Conservation (phyloP, 2,888 invertebrate genomes). For the Cosmopolites sordidus region DNA sequence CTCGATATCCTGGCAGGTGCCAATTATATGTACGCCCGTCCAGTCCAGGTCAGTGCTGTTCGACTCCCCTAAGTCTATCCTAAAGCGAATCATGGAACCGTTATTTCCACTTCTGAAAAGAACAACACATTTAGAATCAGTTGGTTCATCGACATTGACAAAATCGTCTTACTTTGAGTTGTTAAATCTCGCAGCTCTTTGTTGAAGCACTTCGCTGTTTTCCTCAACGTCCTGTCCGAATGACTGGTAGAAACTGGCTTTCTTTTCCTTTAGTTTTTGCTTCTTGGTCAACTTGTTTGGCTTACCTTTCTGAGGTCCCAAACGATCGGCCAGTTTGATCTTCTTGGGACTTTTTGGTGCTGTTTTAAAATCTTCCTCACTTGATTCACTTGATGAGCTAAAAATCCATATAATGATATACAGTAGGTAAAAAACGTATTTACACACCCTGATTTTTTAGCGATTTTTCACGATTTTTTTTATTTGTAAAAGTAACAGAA, state of each 20-base stretch:
- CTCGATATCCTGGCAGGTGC: slow-evolving; percentile 90
- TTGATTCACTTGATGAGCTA: slow-evolving; percentile 13
- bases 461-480: too few relatives aligned
- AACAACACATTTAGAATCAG: too few relatives aligned
- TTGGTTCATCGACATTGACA: too few relatives aligned
- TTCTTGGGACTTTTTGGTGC: slow-evolving; percentile 41
- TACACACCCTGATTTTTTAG: too few relatives aligned
- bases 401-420: neutral
- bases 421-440: too few relatives aligned
- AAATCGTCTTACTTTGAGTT: slow-evolving; percentile 34
- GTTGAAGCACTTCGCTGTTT: slow-evolving; percentile 74
- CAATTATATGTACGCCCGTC: slow-evolving; percentile 85
- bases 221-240: slow-evolving; percentile 63
- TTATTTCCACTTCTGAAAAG: slow-evolving; percentile 9
- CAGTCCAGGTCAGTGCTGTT: slow-evolving; percentile 69
- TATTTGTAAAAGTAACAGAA: too few relatives aligned
- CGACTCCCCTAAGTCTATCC: slow-evolving; percentile 8
- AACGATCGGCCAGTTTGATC: slow-evolving; percentile 53
- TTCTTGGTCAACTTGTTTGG: slow-evolving; percentile 48
- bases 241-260: slow-evolving; percentile 61
- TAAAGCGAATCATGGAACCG: slow-evolving; percentile 27
- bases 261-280: slow-evolving; percentile 56
- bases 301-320: slow-evolving; percentile 49
- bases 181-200: slow-evolving; percentile 85
- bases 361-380: slow-evolving; percentile 49